Evolutionary conservation across 92 coral and sea anemone genomes (phyloP).

Genomic region (Galaxea fascicularis): DNA sequence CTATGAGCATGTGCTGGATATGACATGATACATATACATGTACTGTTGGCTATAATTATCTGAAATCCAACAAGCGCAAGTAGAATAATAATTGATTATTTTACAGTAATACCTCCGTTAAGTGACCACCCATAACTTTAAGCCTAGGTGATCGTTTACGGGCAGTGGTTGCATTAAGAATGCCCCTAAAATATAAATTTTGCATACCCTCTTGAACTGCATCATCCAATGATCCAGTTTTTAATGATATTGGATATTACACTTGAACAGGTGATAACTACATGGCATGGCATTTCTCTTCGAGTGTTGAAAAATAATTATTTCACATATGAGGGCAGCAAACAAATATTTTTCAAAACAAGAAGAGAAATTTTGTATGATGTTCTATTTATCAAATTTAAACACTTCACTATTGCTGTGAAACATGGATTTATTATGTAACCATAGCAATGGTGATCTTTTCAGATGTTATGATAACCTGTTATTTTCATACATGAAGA

Average conservation of each 20-base stretch:
- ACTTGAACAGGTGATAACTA: too few species aligned
- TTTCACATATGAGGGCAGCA: constrained; percentile 3
- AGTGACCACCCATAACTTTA: too few species aligned
- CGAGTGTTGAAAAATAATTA: not conserved
- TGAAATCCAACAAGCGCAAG: constrained; percentile 1
- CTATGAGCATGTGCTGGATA: constrained; percentile 13
- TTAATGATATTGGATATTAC: too few species aligned
- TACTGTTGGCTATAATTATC: constrained; percentile 31
- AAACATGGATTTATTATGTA: too few species aligned
- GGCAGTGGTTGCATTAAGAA: too few species aligned
- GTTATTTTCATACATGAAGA: too few species aligned
- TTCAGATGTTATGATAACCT: too few species aligned
- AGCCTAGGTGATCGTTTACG: too few species aligned
- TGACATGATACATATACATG: not conserved
- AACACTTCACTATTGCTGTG: constrained; percentile 23
- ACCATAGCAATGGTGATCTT: too few species aligned
- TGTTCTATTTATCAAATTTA: constrained; percentile 11
- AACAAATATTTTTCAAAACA: not conserved
- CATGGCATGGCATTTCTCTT: too few species aligned
- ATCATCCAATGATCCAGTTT: constrained; percentile 15
- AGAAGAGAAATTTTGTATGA: constrained; percentile 19
- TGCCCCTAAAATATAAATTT: constrained; percentile 21
- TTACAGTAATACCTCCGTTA: too few species aligned
- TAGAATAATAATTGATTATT: too few species aligned
- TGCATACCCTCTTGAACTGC: constrained; percentile 9